Evolutionary conservation across 2,113 vertebrate genomes (phyloP), one percentile per base, ranked within the genome.

Genomic region (Siniperca knerii): DNA sequence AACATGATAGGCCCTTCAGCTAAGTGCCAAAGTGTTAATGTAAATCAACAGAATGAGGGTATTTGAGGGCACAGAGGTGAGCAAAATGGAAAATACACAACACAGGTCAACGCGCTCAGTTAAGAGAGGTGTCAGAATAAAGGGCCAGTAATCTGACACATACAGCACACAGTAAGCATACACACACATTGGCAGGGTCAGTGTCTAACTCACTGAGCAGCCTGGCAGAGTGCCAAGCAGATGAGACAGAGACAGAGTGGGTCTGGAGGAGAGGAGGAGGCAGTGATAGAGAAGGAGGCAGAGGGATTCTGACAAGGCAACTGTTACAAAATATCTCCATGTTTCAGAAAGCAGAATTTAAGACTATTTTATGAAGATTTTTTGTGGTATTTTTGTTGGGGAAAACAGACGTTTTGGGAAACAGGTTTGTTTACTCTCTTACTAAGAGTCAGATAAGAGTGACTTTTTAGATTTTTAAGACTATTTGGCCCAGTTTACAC

Each of bases 141-240:
- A 74, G 25, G 25, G 8, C 52, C 62, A 20, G 61, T 48, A 81
- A 74, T 58, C 29, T 29, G 62, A 69, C 33, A 57, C 33, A 81
- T 37, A 75, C 21, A 72, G 29, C 23, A 48, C 46, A 48, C 46
- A 48, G 40, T 40, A 40, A 40, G 40, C 46, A 48, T 13, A 73
- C 8, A 23, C 21, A 50, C 46, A 33, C 67, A 50, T 9, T 0
- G 12, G 8, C 35, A 81, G 35, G 65, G 60, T 67, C 54, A 18
- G 72, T 60, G 20, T 75, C 16, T 40, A 21, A 52, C 79, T 67
- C 79, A 75, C 29, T 40, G 64, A 62, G 35, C 80, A 82, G 54
- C 44, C 72, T 69, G 64, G 64, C 80, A 12, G 29, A 75, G 42
- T 6, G 21, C 64, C 72, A 75, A 69, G 44, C 55, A 8, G 55